These are phyloP conservation scores for Thrips palmi DNA, from an alignment of 1,140 invertebrate species.

Conservation along the genomic window DNA sequence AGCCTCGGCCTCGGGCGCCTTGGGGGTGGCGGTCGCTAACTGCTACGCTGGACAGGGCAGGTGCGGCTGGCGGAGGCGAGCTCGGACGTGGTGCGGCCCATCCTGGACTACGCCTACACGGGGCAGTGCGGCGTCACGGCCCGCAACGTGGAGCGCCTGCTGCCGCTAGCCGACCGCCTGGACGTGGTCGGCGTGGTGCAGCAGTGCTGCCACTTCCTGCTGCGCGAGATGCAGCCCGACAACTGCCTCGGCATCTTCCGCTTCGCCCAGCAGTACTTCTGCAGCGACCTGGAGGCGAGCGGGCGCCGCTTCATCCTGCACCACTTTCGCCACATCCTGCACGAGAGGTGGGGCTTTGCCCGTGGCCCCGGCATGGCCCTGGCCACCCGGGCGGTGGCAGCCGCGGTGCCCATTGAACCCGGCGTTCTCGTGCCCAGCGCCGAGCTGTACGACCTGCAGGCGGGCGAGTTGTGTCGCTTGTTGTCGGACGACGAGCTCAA, in stretches of 20 bases:
- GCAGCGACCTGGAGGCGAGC: slow-evolving; percentile 31
- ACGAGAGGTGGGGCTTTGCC: too few relatives aligned
- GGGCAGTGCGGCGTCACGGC: slow-evolving; percentile 33
- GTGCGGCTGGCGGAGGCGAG: slow-evolving; percentile 17
- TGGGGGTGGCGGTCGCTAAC: too few relatives aligned
- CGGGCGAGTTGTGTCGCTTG: slow-evolving; percentile 32
- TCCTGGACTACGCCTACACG: slow-evolving; percentile 48
- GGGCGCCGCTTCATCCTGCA: slow-evolving; percentile 30
- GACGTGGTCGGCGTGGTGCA: slow-evolving; percentile 40
- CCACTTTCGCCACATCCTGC: slow-evolving; percentile 29
- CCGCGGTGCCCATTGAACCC: too few relatives aligned
- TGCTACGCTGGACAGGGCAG: too few relatives aligned
- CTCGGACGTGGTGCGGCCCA: slow-evolving; percentile 23
- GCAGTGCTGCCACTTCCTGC: slow-evolving; percentile 36
- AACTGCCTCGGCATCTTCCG: slow-evolving; percentile 48
- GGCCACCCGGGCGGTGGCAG: too few relatives aligned
- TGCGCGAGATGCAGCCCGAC: slow-evolving; percentile 30
- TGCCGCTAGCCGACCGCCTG: slow-evolving; percentile 40
- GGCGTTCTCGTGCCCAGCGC: slow-evolving; percentile 28
- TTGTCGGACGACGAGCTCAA: slow-evolving; percentile 47
- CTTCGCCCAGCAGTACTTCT: slow-evolving; percentile 49
- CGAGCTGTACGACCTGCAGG: slow-evolving; percentile 30
- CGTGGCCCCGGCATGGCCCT: too few relatives aligned
- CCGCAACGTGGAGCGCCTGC: slow-evolving; percentile 38
- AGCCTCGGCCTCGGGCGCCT: too few relatives aligned